Base-by-base conservation (phyloP, 1,140 invertebrate genomes). In the Drosophila pseudoobscura region DNA sequence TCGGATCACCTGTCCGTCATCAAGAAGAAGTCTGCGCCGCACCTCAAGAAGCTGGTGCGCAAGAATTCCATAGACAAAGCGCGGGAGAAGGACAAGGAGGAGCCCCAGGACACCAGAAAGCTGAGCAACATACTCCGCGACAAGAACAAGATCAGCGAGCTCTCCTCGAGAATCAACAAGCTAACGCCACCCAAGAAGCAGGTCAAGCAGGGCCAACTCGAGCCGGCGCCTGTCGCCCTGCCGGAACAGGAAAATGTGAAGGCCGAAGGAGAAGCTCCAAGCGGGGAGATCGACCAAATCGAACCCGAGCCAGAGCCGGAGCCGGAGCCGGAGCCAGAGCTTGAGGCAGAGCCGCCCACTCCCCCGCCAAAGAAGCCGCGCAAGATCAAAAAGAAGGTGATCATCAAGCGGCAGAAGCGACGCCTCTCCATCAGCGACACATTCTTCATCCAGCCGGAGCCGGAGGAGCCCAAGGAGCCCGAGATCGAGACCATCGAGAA, bases 381-480 rank as follows among this genome's bases (percentile, higher is more conserved):
- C 2, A 89, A 90, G 47, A 70, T 89, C 24, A 91, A 90, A 58
- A 88, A 91, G 63, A 91, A 90, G 58, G 90, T 91, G 13, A 90
- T 91, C 13, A 91, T 91, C 15, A 90, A 90, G 47, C 63, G 90
- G 2, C 77, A 90, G 44, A 79, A 90, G 31, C 88, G 90, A 0
- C 72, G 75, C 35, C 80, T 91, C 24, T 91, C 90, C 46, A 74
- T 90, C 13, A 60, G 89, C 43, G 90, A 91, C 45, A 80, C 77
- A 20, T 90, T 90, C 61, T 85, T 87, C 41, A 75, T 78, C 56
- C 77, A 78, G 39, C 68, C 73, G 5, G 83, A 85, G 9, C 65
- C 65, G 7, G 78, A 91, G 65, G 87, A 91, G 41, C 75, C 82
- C 0, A 45, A 65, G 8, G 51, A 78, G 26, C 71, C 80, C 2